Evolutionary conservation across 1,140 invertebrate genomes (phyloP).

Genomic region (Drosophila burlai): DNA sequence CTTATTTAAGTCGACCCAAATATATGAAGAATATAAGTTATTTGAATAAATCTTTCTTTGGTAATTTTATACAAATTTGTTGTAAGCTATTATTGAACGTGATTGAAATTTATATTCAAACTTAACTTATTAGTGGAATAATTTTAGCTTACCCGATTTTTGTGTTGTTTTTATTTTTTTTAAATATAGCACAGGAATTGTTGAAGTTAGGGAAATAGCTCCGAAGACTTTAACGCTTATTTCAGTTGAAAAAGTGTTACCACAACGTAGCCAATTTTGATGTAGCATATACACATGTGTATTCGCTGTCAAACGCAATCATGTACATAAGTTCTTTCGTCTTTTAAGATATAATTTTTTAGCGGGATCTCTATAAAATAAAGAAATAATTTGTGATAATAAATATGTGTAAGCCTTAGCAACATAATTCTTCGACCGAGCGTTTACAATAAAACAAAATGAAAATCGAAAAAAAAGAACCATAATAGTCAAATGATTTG

Average conservation of each 20-base stretch:
- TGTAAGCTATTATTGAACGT: neutral
- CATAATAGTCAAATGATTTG: too few relatives aligned
- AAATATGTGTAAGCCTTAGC: neutral
- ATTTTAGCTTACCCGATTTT: conserved; percentile 33
- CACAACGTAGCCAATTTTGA: neutral
- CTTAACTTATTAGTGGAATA: neutral
- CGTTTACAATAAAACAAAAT: neutral
- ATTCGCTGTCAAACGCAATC: neutral
- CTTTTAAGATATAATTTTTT: neutral
- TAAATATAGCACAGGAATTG: conserved; percentile 13
- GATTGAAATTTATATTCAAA: neutral
- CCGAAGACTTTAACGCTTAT: neutral
- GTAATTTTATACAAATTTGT: neutral
- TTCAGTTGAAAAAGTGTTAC: neutral
- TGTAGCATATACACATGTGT: neutral
- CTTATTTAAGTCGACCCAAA: too few relatives aligned
- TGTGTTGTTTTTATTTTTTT: conserved; percentile 12
- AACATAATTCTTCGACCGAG: too few relatives aligned
- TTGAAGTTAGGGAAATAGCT: neutral
- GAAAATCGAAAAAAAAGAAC: too few relatives aligned
- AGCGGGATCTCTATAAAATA: conserved; percentile 22
- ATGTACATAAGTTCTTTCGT: conserved; percentile 4
- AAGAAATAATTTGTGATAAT: neutral
- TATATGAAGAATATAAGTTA: too few relatives aligned
- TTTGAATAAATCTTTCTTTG: too few relatives aligned